Percentiles rank a stretch among this genome's conserved stretches.
Evolutionary conservation across 2,113 vertebrate species (phyloP).

Genomic region (Mesitornis unicolor): DNA sequence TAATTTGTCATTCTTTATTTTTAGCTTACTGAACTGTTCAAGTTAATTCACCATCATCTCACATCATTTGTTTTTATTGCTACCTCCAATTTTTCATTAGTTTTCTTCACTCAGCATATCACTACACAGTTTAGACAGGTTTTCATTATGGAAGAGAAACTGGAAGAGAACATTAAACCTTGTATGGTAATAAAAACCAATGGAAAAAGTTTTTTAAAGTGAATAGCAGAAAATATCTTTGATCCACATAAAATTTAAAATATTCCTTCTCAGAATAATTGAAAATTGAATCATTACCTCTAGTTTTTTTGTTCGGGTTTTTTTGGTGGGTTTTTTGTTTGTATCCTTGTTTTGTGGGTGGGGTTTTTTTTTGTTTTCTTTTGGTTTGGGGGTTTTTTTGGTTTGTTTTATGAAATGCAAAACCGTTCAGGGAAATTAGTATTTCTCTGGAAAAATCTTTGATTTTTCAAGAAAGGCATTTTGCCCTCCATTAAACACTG

Average conservation of each 20-base stretch:
- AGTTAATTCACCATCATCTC: not conserved
- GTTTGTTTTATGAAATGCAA: not conserved
- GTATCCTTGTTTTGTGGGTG: too few relatives aligned
- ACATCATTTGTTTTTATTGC: not conserved
- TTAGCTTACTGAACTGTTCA: not conserved
- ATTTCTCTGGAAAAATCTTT: not conserved
- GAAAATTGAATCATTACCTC: not conserved
- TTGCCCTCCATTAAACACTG: not conserved
- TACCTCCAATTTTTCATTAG: not conserved
- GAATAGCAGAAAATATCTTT: not conserved
- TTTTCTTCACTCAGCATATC: not conserved
- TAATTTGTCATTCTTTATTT: not conserved
- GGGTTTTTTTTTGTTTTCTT: too few relatives aligned
- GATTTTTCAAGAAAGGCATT: not conserved
- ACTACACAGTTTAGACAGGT: not conserved
- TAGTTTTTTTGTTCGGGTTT: not conserved
- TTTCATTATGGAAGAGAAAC: not conserved
- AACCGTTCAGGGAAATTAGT: not conserved
- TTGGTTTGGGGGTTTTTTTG: too few relatives aligned
- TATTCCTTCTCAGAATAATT: not conserved
- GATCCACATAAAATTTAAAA: not conserved
- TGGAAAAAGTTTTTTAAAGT: not conserved
- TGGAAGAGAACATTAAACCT: not conserved
- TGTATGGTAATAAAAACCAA: not conserved
- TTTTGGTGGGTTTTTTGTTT: not conserved